Base-by-base conservation (phyloP, 2,113 vertebrate genomes). In the Gracilinanus agilis region DNA sequence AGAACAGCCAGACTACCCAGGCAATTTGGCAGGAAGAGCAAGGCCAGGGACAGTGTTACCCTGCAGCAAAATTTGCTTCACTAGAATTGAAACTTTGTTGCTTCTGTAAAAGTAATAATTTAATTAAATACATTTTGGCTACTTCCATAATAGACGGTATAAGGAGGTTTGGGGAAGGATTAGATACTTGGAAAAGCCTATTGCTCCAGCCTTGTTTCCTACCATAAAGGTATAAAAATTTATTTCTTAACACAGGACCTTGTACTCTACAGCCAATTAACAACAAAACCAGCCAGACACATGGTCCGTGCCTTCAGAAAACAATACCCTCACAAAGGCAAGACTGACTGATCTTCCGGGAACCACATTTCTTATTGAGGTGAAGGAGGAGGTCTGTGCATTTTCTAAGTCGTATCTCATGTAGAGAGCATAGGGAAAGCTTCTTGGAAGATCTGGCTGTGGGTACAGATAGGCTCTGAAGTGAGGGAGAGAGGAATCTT, bases 121-220 rank as follows among this genome's bases (percentile, higher is more conserved):
- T 94, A 40, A 91, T 93, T 75, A 94, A 90, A 53, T 2, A 44
- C 24, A 92, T 44, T 90, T 54, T 61, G 91, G 83, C 49, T 89
- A 53, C 19, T 97, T 58, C 10, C 61, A 49, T 12, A 11, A 88
- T 9, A 12, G 7, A 61, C 27, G 8, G 40, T 54, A 44, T 6
- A 91, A 10, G 25, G 67, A 95, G 75, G 89, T n/a, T 61, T 92
- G 88, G 55, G 24, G 83, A 83, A 83, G 61, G 34, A 83, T 9
- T 83, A 34, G 67, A 83, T 83, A n/a, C 67, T 16, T 83, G 2
- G 19, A 83, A 40, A 6, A 40, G n/a, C 19, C 40, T 23, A 40
- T 23, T 5, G 67, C 40, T 83, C 67, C 7, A 40, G 0, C 0
- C 19, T 40, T 40, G n/a, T 2, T 40, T 49, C 49, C 49, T 49